Conservation (phyloP, 2,113 vertebrate genomes). For the Aspidoscelis tigris region DNA sequence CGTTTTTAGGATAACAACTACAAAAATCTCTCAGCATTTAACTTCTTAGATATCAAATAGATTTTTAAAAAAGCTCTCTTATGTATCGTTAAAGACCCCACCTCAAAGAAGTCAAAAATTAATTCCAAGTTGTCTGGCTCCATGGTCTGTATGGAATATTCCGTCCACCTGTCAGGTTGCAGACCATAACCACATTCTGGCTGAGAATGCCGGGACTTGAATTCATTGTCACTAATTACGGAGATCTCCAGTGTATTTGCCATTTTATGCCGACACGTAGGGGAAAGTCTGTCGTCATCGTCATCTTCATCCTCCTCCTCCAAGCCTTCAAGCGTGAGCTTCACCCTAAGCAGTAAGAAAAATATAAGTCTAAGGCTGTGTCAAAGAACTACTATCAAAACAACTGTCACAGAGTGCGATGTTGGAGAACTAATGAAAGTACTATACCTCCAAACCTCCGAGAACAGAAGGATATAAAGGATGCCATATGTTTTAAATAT, state of each 20-base stretch:
- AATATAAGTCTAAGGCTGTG: constrained; percentile 30
- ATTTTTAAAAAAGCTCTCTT: background rate
- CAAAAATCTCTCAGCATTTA: background rate
- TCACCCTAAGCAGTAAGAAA: constrained; percentile 75
- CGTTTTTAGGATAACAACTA: background rate
- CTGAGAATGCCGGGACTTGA: constrained; percentile 90
- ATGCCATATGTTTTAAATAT: too few relatives aligned
- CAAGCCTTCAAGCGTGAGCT: constrained; percentile 90
- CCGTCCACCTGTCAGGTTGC: constrained; percentile 88
- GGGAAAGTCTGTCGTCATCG: constrained; percentile 72
- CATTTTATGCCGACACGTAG: constrained; percentile 84
- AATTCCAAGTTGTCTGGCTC: constrained; percentile 96
- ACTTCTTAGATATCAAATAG: background rate
- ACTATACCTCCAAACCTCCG: too few relatives aligned
- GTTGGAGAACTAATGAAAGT: background rate
- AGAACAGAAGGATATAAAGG: too few relatives aligned
- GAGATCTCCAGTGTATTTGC: constrained; percentile 88
- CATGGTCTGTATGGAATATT: constrained; percentile 97
- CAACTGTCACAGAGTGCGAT: background rate
- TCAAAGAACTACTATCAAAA: accelerated
- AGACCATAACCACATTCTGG: constrained; percentile 93
- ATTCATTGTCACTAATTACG: constrained; percentile 86
- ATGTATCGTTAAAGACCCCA: constrained; percentile 51
- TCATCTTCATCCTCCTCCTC: constrained; percentile 87
- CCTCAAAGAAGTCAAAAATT: constrained; percentile 98